Conservation (phyloP, 2,113 vertebrate species). For the Dipodomys merriami region DNA sequence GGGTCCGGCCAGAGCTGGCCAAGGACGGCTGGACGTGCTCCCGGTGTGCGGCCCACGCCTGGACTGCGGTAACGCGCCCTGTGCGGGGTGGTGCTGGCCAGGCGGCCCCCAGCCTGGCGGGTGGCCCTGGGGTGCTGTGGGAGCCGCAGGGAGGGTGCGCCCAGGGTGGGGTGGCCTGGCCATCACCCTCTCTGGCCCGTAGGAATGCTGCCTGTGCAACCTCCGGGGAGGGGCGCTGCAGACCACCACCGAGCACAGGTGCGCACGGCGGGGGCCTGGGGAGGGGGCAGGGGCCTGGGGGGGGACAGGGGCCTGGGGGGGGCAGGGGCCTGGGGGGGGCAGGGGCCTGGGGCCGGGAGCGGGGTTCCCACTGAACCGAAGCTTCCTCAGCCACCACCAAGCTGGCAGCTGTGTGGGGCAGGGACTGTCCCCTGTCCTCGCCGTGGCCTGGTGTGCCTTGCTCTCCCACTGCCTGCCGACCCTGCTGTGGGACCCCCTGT, state of each 20-base stretch:
- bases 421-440: neutral
- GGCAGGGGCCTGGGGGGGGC: no score
- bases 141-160: neutral
- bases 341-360: no score
- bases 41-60: constrained; percentile 90
- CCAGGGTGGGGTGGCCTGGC: accelerated
- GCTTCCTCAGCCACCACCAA: neutral
- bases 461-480: neutral
- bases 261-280: neutral
- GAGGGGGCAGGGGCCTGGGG: no score
- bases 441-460: neutral
- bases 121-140: neutral
- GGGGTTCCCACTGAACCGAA: no score
- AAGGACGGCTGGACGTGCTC: constrained; percentile 92
- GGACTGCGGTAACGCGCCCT: constrained; percentile 88
- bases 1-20: constrained; percentile 91
- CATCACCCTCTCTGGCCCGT: constrained; percentile 37
- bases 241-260: constrained; percentile 93
- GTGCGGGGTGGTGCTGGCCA: no score
- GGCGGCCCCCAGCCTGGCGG: neutral
- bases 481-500: neutral
- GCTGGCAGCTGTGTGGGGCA: neutral
- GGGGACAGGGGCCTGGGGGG: no score
- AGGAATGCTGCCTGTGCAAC: constrained; percentile 98
- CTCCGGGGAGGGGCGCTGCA: constrained; percentile 96